Conservation (phyloP, 2,113 vertebrate species). For the Hiodon tergisus region DNA sequence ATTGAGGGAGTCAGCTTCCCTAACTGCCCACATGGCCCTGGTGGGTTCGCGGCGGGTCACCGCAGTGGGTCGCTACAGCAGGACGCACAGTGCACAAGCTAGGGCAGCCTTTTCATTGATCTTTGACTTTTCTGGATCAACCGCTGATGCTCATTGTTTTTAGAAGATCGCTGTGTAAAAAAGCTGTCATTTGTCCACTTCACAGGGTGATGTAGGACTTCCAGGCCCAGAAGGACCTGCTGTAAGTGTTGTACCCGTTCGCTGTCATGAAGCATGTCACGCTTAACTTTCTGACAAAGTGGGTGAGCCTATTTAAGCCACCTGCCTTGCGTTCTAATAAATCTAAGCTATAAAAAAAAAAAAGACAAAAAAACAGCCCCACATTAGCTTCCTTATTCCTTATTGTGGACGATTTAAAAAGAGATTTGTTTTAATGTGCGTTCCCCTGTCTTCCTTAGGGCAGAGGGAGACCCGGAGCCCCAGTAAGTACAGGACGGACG, state of each 20-base stretch:
- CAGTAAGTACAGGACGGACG: constrained; percentile 69
- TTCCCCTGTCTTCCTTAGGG: constrained; percentile 71
- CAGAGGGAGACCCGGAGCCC: constrained; percentile 85
- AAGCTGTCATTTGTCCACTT: constrained; percentile 28
- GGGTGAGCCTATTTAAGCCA: neutral
- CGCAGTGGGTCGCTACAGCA: neutral
- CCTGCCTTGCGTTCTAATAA: neutral
- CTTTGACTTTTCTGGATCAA: neutral
- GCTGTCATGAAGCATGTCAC: neutral
- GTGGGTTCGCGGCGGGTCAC: neutral
- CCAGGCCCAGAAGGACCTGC: constrained; percentile 78
- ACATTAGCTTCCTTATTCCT: neutral
- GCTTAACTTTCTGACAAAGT: neutral
- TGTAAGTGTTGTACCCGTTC: constrained; percentile 66
- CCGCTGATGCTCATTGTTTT: neutral
- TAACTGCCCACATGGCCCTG: neutral
- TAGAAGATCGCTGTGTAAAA: constrained; percentile 14
- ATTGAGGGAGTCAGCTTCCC: constrained; percentile 35
- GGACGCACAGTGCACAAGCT: neutral
- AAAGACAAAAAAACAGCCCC: neutral
- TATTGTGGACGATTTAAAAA: neutral
- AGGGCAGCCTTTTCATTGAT: neutral
- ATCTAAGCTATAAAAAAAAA: no score
- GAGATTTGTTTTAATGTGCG: constrained; percentile 48
- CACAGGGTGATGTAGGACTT: constrained; percentile 79